Conservation (phyloP, 1,140 invertebrate genomes). For the Leptinotarsa undecemlineata region DNA sequence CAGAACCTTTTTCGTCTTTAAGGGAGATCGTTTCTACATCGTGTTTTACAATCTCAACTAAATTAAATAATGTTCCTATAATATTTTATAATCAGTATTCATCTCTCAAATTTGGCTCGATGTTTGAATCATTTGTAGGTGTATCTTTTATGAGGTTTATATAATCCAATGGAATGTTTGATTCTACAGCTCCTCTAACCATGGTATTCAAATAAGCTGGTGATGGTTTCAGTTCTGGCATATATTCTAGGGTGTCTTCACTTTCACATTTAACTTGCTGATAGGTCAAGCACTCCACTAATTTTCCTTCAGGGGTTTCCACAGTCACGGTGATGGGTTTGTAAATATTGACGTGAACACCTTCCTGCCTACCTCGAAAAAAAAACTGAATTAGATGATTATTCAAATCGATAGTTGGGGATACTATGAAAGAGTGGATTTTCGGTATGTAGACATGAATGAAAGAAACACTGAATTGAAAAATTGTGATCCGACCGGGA, state of each 20-base stretch:
- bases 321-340: conserved; percentile 66
- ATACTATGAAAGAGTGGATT: no score
- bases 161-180: conserved; percentile 69
- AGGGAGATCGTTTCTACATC: no score
- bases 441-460: no score
- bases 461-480: no score
- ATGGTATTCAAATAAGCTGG: conserved; percentile 69
- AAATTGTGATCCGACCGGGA: no score
- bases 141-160: conserved; percentile 65
- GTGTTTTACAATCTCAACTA: no score
- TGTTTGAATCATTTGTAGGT: conserved; percentile 69
- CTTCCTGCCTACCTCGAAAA: conserved; percentile 68
- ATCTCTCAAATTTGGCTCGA: neutral
- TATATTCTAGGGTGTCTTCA: conserved; percentile 54
- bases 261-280: conserved; percentile 61
- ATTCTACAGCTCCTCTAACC: conserved; percentile 69
- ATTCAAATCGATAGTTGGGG: no score
- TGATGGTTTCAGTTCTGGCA: conserved; percentile 67
- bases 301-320: conserved; percentile 58
- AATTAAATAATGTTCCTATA: no score
- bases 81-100: no score
- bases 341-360: conserved; percentile 71
- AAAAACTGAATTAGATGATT: neutral
- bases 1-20: no score
- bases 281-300: conserved; percentile 68